Evolutionary conservation across 2,888 invertebrate genomes (phyloP).

Genomic region (Ellobium chinense): DNA sequence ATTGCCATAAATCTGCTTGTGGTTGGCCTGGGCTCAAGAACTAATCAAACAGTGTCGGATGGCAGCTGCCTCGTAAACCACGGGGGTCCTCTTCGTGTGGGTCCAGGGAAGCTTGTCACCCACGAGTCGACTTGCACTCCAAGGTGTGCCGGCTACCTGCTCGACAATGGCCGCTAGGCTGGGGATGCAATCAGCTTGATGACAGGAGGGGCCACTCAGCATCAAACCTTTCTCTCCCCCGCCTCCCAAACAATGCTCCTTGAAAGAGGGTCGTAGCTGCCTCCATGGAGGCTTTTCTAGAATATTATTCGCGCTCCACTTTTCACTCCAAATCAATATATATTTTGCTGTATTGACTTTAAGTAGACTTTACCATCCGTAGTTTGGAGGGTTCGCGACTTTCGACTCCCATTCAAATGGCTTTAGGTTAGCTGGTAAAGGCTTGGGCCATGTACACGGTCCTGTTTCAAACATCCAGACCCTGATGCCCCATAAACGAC

Average conservation of each 20-base stretch:
- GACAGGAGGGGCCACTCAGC: not conserved
- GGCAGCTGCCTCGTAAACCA: slow-evolving; percentile 21
- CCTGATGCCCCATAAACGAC: not conserved
- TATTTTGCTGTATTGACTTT: too few species aligned
- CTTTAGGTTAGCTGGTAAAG: too few species aligned
- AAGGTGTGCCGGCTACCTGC: not conserved
- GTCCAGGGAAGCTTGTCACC: not conserved
- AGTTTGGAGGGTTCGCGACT: too few species aligned
- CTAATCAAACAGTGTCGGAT: slow-evolving; percentile 6
- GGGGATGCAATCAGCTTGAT: not conserved
- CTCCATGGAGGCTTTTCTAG: too few species aligned
- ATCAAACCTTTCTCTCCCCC: not conserved
- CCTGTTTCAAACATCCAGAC: too few species aligned
- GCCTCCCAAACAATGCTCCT: too few species aligned
- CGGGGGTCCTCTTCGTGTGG: slow-evolving; percentile 3
- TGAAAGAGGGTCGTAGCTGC: too few species aligned
- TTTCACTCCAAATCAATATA: too few species aligned
- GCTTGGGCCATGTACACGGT: too few species aligned
- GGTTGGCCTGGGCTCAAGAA: not conserved
- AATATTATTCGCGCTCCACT: too few species aligned
- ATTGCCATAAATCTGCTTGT: slow-evolving; percentile 10
- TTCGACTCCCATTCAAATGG: too few species aligned
- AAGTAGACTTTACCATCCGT: too few species aligned
- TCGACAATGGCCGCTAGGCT: not conserved
- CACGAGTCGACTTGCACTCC: not conserved